phyloP scores from a whole-genome alignment of 2,797 vertebrate species.

The Oryzias sinensis region DNA sequence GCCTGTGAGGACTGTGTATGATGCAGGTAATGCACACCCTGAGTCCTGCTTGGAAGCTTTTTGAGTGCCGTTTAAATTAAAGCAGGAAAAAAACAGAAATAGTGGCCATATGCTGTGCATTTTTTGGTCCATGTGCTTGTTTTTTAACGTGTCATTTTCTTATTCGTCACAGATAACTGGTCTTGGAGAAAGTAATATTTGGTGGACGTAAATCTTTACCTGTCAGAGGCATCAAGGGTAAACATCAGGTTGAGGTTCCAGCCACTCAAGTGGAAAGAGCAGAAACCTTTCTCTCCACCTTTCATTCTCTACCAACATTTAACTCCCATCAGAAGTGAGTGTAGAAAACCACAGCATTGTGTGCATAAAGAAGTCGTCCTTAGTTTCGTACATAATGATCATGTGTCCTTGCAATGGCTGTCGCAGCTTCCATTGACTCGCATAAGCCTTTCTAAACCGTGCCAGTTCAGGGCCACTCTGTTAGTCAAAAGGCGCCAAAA shows the following conservation, averaged over 20 bases:
- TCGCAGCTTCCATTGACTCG: constrained; percentile 1
- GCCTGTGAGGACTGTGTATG: constrained; percentile 2
- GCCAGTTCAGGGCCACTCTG: constrained; percentile 12
- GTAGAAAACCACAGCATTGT: not conserved
- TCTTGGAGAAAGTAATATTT: constrained; percentile 16
- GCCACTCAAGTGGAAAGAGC: constrained; percentile 28
- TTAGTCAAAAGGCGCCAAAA: constrained; percentile 4
- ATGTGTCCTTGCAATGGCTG: not conserved
- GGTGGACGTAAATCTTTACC: constrained; percentile 44
- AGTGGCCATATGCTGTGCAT: constrained; percentile 10
- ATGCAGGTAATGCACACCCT: constrained; percentile 21
- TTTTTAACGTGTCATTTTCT: constrained; percentile 50
- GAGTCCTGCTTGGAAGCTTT: constrained; percentile 28
- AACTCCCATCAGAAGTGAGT: constrained; percentile 5
- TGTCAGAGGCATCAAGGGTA: constrained; percentile 42
- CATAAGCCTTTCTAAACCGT: not conserved
- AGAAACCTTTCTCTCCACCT: constrained; percentile 10
- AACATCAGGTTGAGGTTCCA: constrained; percentile 34
- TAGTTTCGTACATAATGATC: constrained; percentile 4
- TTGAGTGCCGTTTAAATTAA: constrained; percentile 29
- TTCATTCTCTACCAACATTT: constrained; percentile 19
- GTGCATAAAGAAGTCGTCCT: not conserved
- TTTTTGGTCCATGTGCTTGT: constrained; percentile 29
- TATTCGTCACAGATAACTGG: constrained; percentile 44
- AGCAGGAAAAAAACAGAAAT: constrained; percentile 15